These are phyloP conservation scores for Syrista parreyssii DNA, from an alignment of 2,888 invertebrate genomes.

Conservation along the genomic window DNA sequence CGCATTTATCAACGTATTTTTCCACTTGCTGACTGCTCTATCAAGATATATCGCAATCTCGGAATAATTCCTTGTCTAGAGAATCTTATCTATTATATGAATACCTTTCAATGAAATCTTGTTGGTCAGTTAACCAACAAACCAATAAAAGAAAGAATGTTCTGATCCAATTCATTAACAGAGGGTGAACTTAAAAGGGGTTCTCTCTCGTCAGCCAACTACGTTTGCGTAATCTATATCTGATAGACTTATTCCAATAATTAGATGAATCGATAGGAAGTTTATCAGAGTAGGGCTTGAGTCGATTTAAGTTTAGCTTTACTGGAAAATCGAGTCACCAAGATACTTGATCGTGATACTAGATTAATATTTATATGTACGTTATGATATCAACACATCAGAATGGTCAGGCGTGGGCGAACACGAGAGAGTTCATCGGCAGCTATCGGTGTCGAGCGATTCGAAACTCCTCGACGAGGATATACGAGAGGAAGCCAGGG, in stretches of 20 bases:
- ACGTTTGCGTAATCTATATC: background rate
- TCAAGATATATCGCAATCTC: background rate
- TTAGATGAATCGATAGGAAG: background rate
- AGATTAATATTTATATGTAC: background rate
- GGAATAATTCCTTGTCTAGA: background rate
- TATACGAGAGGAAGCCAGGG: conserved; percentile 88
- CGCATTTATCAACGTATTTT: background rate
- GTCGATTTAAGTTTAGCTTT: background rate
- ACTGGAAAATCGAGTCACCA: background rate
- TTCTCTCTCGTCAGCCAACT: background rate
- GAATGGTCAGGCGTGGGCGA: conserved; percentile 83
- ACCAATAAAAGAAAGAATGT: background rate
- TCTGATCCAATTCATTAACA: background rate
- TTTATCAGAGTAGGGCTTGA: background rate
- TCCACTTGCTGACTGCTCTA: background rate
- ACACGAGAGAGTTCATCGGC: conserved; percentile 88
- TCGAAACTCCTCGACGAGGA: conserved; percentile 92
- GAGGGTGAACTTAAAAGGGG: background rate
- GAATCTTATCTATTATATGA: background rate
- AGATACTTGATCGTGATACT: background rate
- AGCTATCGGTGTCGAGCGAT: conserved; percentile 91
- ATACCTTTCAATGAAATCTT: background rate
- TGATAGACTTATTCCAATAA: background rate
- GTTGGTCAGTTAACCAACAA: background rate
- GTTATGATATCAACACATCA: conserved; percentile 61